A percentile compares a stretch with the other conserved stretches of the same genome.
These are phyloP conservation scores for Steinernema scapterisci DNA, from an alignment of 2,888 invertebrate species.

Conservation along the genomic window DNA sequence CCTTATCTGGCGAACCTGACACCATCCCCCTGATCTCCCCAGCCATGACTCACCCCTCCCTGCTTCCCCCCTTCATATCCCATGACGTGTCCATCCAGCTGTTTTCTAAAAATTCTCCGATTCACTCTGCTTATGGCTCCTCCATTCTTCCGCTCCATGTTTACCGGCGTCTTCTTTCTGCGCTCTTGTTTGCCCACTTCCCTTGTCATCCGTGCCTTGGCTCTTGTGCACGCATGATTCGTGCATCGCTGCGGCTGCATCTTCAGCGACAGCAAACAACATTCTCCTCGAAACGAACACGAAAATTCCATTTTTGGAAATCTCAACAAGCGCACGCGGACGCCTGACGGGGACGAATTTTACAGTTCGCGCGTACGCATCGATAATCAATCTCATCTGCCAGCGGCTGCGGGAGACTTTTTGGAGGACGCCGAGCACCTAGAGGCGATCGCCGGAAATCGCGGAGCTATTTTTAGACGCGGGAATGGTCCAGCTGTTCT, in stretches of 20 bases:
- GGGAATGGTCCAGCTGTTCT: too few relatives aligned
- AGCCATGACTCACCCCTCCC: background rate
- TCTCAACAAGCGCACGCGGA: background rate
- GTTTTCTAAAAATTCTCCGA: background rate
- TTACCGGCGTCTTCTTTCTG: background rate
- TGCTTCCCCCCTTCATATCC: background rate
- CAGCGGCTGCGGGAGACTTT: background rate
- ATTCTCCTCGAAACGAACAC: background rate
- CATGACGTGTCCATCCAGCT: background rate
- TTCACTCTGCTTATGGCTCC: background rate
- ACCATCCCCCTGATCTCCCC: too few relatives aligned
- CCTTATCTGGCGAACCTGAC: too few relatives aligned
- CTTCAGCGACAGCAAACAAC: too few relatives aligned
- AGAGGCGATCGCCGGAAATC: slow-evolving; percentile 19
- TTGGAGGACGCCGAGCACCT: slow-evolving; percentile 26
- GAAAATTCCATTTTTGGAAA: slow-evolving; percentile 10
- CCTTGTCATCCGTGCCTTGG: background rate
- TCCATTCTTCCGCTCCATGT: background rate
- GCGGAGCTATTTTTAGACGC: background rate
- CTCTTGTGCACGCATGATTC: background rate
- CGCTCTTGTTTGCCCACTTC: slow-evolving; percentile 17
- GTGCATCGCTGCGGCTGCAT: background rate
- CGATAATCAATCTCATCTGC: background rate
- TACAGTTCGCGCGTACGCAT: slow-evolving; percentile 19
- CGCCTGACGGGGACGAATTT: slow-evolving; percentile 15